These are phyloP conservation scores for Babylonia areolata DNA, from an alignment of 1,140 invertebrate genomes.

Conservation along the genomic window DNA sequence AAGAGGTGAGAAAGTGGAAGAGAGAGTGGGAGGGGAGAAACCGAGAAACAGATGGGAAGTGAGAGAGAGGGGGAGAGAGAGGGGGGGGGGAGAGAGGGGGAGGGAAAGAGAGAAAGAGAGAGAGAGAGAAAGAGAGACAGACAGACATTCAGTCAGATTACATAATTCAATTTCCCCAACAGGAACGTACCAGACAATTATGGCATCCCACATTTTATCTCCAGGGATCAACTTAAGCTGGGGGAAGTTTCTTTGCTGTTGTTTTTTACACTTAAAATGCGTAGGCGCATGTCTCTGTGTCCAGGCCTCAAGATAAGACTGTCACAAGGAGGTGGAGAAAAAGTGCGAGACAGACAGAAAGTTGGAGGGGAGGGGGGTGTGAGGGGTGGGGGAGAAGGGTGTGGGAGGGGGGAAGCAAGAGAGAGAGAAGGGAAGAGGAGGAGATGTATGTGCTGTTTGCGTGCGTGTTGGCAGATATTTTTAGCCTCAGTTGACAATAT, in stretches of 20 bases:
- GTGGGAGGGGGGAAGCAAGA: not conserved
- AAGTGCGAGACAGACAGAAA: not conserved
- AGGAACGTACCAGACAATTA: too few species aligned
- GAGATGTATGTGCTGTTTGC: too few species aligned
- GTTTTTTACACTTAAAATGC: too few species aligned
- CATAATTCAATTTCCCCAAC: too few species aligned
- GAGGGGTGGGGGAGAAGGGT: conserved; percentile 19
- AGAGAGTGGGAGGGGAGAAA: not conserved
- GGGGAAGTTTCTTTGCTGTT: too few species aligned
- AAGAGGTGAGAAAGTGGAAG: not conserved
- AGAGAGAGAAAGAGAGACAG: not conserved
- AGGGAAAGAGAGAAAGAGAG: not conserved
- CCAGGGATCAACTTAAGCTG: too few species aligned
- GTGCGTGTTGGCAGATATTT: too few species aligned
- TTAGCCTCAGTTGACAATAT: too few species aligned
- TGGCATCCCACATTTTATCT: too few species aligned
- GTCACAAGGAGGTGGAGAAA: not conserved
- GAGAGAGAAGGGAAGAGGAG: conserved; percentile 20
- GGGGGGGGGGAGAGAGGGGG: not conserved
- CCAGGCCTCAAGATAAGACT: too few species aligned
- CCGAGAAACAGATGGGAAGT: not conserved
- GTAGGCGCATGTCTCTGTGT: too few species aligned
- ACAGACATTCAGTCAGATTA: not conserved
- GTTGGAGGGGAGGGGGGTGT: not conserved
- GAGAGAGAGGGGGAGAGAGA: conserved; percentile 10